A percentile compares a stretch with the other conserved stretches of the same genome.
These are phyloP conservation scores for Pluvianellus socialis DNA, from an alignment of 2,113 vertebrate species.

Conservation along the genomic window DNA sequence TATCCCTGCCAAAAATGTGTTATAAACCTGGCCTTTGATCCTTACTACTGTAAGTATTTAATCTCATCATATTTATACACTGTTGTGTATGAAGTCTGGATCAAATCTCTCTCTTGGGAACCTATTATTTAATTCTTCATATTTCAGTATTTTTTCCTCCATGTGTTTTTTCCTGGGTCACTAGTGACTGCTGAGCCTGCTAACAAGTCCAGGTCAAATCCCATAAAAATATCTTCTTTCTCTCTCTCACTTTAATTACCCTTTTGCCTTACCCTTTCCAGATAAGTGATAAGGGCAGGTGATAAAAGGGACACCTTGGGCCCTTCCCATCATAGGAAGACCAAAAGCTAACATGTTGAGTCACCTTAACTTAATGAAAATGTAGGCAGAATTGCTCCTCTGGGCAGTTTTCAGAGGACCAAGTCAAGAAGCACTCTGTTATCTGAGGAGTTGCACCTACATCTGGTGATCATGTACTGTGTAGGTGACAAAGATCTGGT, in stretches of 20 bases:
- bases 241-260: not conserved
- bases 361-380: not conserved
- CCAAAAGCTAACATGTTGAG: not conserved
- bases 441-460: not conserved
- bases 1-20: not conserved
- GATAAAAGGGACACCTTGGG: not conserved
- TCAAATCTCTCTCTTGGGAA: not conserved
- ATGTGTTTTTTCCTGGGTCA: not conserved
- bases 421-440: not conserved
- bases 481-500: not conserved
- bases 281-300: not conserved
- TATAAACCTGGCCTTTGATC: not conserved
- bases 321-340: not conserved
- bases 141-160: not conserved
- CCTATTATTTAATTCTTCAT: not conserved
- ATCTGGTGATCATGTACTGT: not conserved
- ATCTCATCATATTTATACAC: not conserved
- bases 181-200: not conserved
- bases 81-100: not conserved
- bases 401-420: not conserved
- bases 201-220: not conserved
- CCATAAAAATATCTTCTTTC: not conserved
- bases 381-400: not conserved
- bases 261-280: not conserved
- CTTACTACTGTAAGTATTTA: conserved; percentile 1